Evolutionary conservation across 1,140 invertebrate species (phyloP), one percentile per base, ranked within the genome.

Genomic region (Dufourea novaeangliae): DNA sequence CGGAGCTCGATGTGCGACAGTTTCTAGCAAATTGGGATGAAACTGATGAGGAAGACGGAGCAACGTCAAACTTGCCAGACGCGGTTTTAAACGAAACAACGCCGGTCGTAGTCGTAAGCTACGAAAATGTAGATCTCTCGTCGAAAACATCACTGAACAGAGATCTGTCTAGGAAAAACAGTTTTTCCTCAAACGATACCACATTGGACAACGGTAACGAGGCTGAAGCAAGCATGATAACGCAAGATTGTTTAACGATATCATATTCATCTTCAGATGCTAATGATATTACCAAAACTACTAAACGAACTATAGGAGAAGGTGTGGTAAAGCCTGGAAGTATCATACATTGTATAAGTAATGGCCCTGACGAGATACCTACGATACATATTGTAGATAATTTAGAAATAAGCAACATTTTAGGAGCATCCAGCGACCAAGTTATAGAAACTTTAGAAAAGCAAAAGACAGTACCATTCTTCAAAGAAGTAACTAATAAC

Each of bases 11-110:
- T 32, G 91, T 93, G 12, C 86, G 92, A 20, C 91, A 93, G 41
- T 93, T 93, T 79, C 71, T 93, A 17, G 92, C 91, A 0, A 93
- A 86, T 39, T 93, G 92, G 92, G 92, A 92, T 46, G 92, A 93
- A 34, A 90, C 89, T 0, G 91, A 92, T 50, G 92, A 93, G 2
- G 92, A 92, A 52, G 92, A 93, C 10, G 88, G 84, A 20, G 64
- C 83, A 0, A 73, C 80, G 37, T 54, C 75, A 0, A 90, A 81
- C 44, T 41, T 88, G 8, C 69, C 82, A 0, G 73, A 82, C 50
- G 71, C 87, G 17, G 70, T 81, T 34, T 37, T 87, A 17, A 89
- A 66, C 6, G 85, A 89, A 25, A 86, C 66, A 20, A 84, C 69
- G 0, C 83, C 90, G 4, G 83, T 91, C 0, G 85, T 88, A 1